phyloP scores from a whole-genome alignment of 1,140 invertebrate genomes.

The Philotrypesis tridentata region DNA sequence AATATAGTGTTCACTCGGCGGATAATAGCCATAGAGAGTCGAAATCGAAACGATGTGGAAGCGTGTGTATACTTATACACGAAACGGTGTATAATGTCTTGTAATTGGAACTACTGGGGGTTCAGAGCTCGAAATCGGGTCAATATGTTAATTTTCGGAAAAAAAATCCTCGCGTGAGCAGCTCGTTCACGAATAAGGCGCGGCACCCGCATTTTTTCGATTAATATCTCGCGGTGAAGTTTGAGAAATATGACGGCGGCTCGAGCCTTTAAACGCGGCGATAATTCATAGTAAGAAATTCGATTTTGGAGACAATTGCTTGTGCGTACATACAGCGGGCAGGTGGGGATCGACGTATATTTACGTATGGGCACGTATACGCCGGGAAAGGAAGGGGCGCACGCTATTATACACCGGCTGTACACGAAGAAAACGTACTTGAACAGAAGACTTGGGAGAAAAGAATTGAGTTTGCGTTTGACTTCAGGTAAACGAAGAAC shows the following conservation, averaged over 20 bases:
- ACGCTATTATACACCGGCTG: no score
- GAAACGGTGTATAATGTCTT: neutral
- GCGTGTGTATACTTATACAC: no score
- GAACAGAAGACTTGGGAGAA: no score
- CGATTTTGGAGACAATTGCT: neutral
- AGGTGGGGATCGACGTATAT: neutral
- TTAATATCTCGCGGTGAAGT: neutral
- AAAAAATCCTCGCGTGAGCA: neutral
- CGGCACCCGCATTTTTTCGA: neutral
- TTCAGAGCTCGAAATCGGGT: neutral
- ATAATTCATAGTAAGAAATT: neutral
- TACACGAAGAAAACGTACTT: no score
- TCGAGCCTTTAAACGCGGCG: neutral
- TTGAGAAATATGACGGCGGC: neutral
- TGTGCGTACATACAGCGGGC: no score
- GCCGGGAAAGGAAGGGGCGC: no score
- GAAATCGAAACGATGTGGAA: no score
- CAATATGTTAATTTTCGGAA: neutral
- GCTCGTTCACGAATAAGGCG: neutral
- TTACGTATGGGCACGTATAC: neutral
- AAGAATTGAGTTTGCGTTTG: no score
- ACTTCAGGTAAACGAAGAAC: no score
- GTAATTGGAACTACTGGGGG: neutral
- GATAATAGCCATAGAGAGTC: no score
- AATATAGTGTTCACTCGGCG: no score